Percentiles rank a stretch among this genome's conserved stretches.
Conservation (phyloP, 2,888 invertebrate genomes). For the Conomelus anceps region DNA sequence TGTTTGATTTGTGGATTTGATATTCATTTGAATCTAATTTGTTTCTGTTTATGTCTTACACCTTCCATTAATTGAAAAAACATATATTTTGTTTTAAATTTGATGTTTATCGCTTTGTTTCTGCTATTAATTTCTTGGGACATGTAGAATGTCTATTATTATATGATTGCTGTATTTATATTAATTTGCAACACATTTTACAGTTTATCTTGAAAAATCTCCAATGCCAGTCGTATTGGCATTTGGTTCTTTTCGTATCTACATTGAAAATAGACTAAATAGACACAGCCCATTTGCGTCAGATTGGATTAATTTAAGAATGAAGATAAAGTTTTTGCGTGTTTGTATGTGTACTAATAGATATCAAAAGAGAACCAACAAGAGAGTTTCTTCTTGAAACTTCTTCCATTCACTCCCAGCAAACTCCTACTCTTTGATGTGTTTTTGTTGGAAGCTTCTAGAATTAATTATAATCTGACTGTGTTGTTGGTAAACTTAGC, state of each 20-base stretch:
- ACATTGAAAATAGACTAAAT: neutral
- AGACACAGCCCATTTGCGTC: neutral
- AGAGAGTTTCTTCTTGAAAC: neutral
- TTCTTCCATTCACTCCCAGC: neutral
- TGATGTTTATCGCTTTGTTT: too few species aligned
- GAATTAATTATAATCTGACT: neutral
- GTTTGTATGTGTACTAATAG: neutral
- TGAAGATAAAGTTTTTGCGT: neutral
- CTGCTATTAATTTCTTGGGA: too few species aligned
- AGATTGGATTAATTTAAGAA: neutral
- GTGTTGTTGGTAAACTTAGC: neutral
- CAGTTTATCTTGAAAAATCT: too few species aligned
- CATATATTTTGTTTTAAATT: too few species aligned
- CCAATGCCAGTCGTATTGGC: too few species aligned
- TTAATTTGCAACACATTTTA: too few species aligned
- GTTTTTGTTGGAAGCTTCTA: neutral
- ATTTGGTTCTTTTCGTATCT: neutral
- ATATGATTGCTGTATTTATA: too few species aligned
- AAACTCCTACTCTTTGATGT: neutral
- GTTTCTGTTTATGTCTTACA: too few species aligned
- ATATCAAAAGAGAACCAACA: neutral
- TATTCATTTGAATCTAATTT: too few species aligned
- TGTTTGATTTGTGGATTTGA: too few species aligned
- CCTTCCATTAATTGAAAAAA: too few species aligned
- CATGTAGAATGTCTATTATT: too few species aligned